phyloP scores from a whole-genome alignment of 1,140 invertebrate genomes.

The Ridgeia piscesae region DNA sequence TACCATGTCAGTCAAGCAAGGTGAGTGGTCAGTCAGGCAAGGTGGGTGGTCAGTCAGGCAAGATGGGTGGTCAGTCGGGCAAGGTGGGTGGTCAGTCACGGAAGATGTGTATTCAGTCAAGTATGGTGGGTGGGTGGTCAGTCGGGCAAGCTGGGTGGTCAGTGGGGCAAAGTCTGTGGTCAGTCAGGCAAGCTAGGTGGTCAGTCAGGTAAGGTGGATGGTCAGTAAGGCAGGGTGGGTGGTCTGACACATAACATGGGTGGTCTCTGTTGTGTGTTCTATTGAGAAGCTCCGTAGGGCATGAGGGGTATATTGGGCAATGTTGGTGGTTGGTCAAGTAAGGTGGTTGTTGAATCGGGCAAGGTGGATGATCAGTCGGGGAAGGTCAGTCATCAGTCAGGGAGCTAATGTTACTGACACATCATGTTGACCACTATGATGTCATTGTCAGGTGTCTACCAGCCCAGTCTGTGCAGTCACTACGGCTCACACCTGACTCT shows the following conservation, averaged over 20 bases:
- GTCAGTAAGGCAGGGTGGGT: neutral
- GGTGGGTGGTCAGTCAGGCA: too few species aligned
- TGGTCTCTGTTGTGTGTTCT: neutral
- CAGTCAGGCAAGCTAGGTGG: neutral
- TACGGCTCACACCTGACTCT: neutral
- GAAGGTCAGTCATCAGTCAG: neutral
- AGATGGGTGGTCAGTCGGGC: neutral
- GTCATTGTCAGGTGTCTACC: neutral
- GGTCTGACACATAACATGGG: neutral
- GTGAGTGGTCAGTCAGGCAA: slow-evolving; percentile 6
- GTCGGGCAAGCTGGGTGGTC: neutral
- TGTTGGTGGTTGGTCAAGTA: neutral
- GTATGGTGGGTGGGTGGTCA: neutral
- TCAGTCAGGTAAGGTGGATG: neutral
- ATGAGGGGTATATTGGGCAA: neutral
- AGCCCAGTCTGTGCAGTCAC: neutral
- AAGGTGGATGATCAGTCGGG: neutral
- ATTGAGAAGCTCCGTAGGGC: neutral
- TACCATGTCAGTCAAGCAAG: neutral
- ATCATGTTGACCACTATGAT: neutral
- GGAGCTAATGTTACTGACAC: neutral
- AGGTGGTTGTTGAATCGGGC: neutral
- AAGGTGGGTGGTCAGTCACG: neutral
- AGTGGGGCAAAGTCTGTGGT: neutral
- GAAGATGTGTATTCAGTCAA: neutral